Evolutionary conservation across 2,797 vertebrate species (phyloP).

Genomic region (Zalophus californianus): DNA sequence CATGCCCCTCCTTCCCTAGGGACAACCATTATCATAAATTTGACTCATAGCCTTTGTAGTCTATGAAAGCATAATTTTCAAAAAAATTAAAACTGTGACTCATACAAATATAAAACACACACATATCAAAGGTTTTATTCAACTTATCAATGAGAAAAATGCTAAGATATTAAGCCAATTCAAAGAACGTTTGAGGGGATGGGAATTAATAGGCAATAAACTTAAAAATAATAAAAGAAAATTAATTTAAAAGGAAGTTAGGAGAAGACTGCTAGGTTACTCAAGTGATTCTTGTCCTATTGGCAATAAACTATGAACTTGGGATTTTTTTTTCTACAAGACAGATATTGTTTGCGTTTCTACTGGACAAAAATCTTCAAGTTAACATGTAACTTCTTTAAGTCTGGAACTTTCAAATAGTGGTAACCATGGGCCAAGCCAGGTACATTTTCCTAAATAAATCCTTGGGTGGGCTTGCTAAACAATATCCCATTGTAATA

Average conservation of each 20-base stretch:
- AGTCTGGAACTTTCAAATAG: not conserved
- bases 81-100: not conserved
- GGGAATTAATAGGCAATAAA: not conserved
- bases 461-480: not conserved
- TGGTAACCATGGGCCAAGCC: not conserved
- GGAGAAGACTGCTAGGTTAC: not conserved
- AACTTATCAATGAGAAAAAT: not conserved
- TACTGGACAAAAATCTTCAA: not conserved
- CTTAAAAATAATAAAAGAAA: not conserved
- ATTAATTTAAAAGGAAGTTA: not conserved
- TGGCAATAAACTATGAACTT: not conserved
- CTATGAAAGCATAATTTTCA: not conserved
- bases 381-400: not conserved
- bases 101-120: not conserved
- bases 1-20: not conserved
- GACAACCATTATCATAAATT: not conserved
- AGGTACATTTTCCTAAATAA: not conserved
- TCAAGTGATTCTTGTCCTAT: not conserved
- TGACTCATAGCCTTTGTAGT: not conserved
- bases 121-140: not conserved
- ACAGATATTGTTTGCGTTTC: not conserved
- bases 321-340: not conserved
- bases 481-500: rapidly evolving
- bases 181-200: not conserved
- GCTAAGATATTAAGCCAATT: not conserved